A percentile compares a stretch with the other conserved stretches of the same genome.
phyloP scores from a whole-genome alignment of 2,888 invertebrate genomes.

The Acronicta alni region DNA sequence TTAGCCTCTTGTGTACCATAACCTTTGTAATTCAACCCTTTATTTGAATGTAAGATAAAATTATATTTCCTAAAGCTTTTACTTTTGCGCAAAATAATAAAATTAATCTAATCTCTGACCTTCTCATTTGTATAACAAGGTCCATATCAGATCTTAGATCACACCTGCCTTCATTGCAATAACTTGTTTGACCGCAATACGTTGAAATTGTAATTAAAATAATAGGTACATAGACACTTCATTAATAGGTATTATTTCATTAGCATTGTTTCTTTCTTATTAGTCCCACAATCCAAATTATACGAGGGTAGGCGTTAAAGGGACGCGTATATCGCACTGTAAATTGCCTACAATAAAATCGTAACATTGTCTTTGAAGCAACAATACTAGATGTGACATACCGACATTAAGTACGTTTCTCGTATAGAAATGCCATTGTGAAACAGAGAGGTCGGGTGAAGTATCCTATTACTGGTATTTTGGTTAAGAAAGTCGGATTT shows the following conservation, averaged over 20 bases:
- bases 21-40: neutral
- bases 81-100: neutral
- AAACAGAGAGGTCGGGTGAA: no score
- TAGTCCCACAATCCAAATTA: constrained; percentile 81
- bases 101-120: neutral
- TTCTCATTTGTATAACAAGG: constrained; percentile 3
- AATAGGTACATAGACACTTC: constrained; percentile 62
- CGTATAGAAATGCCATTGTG: neutral
- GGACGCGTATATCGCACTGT: constrained; percentile 81
- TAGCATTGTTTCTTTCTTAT: constrained; percentile 81
- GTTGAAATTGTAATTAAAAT: constrained; percentile 60
- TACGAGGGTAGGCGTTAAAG: constrained; percentile 82
- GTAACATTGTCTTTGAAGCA: constrained; percentile 67
- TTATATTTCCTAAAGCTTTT: neutral
- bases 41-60: neutral
- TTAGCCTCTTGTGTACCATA: constrained; percentile 8
- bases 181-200: constrained; percentile 44
- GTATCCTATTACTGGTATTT: no score
- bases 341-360: constrained; percentile 86
- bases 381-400: constrained; percentile 60
- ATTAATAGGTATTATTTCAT: constrained; percentile 77
- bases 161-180: constrained; percentile 35
- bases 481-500: no score
- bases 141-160: constrained; percentile 4
- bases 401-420: neutral